Evolutionary conservation across 2,888 invertebrate genomes (phyloP), one percentile per base, ranked within the genome.

Genomic region (Melieria omissa): DNA sequence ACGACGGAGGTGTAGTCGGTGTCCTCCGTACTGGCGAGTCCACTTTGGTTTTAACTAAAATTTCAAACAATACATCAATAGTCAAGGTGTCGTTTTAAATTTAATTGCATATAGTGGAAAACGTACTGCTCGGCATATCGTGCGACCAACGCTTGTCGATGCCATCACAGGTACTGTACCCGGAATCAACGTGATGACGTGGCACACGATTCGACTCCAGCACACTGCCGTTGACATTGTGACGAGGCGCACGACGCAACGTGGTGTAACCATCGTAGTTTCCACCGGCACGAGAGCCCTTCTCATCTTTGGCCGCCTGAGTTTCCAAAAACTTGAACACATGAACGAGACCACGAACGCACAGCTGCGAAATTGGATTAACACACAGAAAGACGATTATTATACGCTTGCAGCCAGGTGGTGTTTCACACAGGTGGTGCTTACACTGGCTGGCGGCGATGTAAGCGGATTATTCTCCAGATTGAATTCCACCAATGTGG

Each of bases 261-360:
- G 87, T 86, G 46, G 87, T 85, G 52, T 86, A 86, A 41, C 86
- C 87, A 80, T 87, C 87, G 63, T 86, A 85, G 67, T 86, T 85
- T 68, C 86, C 86, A n/a, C 83, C 85, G 12, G 83, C 80, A 7
- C 85, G 83, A 5, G 83, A 82, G 14, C 85, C 84, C 75, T 85
- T 85, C 77, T 87, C 87, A 65, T 89, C 90, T 87, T 93, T 94
- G 83, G 91, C 91, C 63, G 96, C 95, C 88, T 95, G 94, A 83
- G 93, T 93, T 86, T 97, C 96, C 79, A 98, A 89, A 88, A 94
- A 97, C 87, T 97, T 97, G 89, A 97, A 97, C 81, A 98, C 95
- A 88, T 98, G 97, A 83, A 96, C 95, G 83, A 95, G 91, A 80
- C 98, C 97, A 86, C 96, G 92, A 88, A 93, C 93, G 88, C 97